Evolutionary conservation across 92 coral and sea anemone genomes (phyloP).

Genomic region (Zoanthus sansibaricus): DNA sequence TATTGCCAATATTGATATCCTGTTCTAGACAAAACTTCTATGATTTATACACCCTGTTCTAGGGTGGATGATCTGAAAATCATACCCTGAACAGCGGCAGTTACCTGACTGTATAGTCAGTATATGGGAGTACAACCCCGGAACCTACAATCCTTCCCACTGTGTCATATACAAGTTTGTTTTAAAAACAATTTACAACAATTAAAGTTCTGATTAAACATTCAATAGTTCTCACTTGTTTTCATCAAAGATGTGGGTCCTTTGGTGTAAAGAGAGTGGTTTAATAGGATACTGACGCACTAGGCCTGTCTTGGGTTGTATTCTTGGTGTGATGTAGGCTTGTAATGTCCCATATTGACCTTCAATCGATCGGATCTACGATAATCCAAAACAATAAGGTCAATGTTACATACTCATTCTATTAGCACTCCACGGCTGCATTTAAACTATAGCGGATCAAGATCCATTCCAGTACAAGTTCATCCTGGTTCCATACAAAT

Average conservation of each 20-base stretch:
- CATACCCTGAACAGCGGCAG: background rate
- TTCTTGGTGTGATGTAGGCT: constrained; percentile 97
- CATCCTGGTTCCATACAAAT: too few species aligned
- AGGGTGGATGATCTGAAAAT: too few species aligned
- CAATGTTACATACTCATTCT: background rate
- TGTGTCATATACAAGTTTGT: too few species aligned
- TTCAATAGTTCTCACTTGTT: constrained; percentile 74
- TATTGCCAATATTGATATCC: too few species aligned
- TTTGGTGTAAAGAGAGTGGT: constrained; percentile 96
- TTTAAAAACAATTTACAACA: background rate
- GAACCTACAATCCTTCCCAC: too few species aligned
- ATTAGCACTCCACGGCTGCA: too few species aligned
- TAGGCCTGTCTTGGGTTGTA: constrained; percentile 98
- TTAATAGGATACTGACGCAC: constrained; percentile 94
- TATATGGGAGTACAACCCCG: too few species aligned
- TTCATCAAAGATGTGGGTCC: constrained; percentile 93
- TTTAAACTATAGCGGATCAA: too few species aligned
- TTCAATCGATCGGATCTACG: constrained; percentile 94
- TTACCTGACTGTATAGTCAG: too few species aligned
- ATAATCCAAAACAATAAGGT: background rate
- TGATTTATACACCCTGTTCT: background rate
- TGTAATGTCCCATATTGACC: constrained; percentile 96
- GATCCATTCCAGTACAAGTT: too few species aligned
- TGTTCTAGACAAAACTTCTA: too few species aligned
- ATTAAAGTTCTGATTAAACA: background rate